phyloP scores from a whole-genome alignment of 2,888 invertebrate species.

The Pinctada fucata region DNA sequence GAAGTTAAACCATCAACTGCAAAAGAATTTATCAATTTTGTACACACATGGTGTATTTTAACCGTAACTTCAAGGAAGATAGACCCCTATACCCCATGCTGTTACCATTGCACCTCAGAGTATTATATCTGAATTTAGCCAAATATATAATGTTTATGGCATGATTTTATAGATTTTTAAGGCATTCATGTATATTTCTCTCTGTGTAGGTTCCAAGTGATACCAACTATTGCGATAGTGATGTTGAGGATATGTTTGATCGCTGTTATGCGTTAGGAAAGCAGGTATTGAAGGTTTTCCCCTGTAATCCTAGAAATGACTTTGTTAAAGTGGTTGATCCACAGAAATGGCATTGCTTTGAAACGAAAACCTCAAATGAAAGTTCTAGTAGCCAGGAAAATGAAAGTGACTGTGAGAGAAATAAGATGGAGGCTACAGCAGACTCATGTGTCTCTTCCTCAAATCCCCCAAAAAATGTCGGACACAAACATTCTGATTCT shows the following conservation, averaged over 20 bases:
- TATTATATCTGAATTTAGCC: too few species aligned
- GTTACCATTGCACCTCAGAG: too few species aligned
- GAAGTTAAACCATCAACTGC: too few species aligned
- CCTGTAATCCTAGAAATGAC: constrained; percentile 26
- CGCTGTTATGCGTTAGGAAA: background rate
- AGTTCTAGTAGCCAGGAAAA: background rate
- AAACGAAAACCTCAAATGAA: background rate
- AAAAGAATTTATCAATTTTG: too few species aligned
- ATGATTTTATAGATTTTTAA: too few species aligned
- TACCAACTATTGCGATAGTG: background rate
- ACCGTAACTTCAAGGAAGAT: too few species aligned
- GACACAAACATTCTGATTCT: background rate
- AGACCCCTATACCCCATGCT: too few species aligned
- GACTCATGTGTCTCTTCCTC: too few species aligned
- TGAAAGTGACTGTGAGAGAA: background rate
- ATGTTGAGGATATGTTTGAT: background rate
- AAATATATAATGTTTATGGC: too few species aligned
- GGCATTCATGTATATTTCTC: too few species aligned
- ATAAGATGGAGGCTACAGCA: background rate
- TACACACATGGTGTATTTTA: too few species aligned
- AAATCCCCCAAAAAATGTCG: background rate
- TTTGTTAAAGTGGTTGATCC: constrained; percentile 19
- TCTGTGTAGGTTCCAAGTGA: too few species aligned
- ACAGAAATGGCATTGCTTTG: constrained; percentile 7
- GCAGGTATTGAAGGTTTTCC: background rate